These are phyloP conservation scores for Amblyopsis rosae DNA, from an alignment of 2,113 vertebrate species.

Conservation along the genomic window DNA sequence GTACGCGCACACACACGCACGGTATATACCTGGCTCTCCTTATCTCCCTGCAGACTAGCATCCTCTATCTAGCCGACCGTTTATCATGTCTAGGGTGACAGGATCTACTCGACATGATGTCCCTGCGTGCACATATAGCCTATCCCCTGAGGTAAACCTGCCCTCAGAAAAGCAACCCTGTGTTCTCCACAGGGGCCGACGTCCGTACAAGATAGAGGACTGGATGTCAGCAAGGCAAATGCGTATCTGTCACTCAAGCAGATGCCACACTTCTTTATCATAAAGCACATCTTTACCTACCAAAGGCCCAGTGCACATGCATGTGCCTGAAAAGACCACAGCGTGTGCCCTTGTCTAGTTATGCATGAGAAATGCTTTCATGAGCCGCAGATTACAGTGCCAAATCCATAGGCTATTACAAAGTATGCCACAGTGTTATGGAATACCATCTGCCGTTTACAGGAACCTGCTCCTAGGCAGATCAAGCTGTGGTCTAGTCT, in stretches of 20 bases:
- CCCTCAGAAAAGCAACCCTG: conserved; percentile 31
- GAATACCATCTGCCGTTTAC: too few species aligned
- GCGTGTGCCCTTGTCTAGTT: too few species aligned
- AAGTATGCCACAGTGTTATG: too few species aligned
- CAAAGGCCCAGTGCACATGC: conserved; percentile 18
- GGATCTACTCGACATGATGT: conserved; percentile 33
- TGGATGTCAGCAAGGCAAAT: conserved; percentile 36
- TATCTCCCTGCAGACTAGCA: conserved; percentile 38
- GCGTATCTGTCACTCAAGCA: conserved; percentile 32
- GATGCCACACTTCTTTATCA: conserved; percentile 18
- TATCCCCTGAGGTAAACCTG: conserved; percentile 44
- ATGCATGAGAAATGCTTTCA: too few species aligned
- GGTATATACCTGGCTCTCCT: conserved; percentile 38
- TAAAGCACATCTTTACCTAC: conserved; percentile 22
- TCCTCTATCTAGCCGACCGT: conserved; percentile 43
- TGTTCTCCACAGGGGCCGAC: conserved; percentile 27
- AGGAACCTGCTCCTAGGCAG: too few species aligned
- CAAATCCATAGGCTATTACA: neutral
- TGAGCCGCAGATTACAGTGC: neutral
- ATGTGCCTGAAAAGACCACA: too few species aligned
- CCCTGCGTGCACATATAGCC: conserved; percentile 36
- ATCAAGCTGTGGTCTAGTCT: too few species aligned
- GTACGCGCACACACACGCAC: conserved; percentile 23
- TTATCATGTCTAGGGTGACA: conserved; percentile 52
- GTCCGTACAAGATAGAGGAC: conserved; percentile 49